Conservation (phyloP, 2,797 vertebrate genomes). For the Eutrigla gurnardus region DNA sequence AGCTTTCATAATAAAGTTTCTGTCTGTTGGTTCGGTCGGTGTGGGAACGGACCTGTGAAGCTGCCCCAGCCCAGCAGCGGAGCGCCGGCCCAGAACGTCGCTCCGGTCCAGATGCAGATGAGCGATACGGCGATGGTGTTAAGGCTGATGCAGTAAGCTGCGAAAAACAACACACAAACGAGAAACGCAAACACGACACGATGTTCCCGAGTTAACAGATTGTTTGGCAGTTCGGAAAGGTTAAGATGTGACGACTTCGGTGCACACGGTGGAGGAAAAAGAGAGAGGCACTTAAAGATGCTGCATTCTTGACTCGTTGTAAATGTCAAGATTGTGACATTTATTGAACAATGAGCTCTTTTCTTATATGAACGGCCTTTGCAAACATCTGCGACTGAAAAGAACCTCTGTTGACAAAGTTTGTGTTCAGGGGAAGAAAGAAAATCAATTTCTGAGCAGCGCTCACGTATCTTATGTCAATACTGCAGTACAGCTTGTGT, state of each 20-base stretch:
- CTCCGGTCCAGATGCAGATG: constrained; percentile 89
- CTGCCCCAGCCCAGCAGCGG: constrained; percentile 93
- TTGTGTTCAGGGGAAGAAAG: constrained; percentile 46
- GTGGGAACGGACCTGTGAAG: constrained; percentile 87
- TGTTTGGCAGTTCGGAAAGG: constrained; percentile 43
- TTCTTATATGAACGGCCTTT: constrained; percentile 63
- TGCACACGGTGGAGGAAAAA: constrained; percentile 52
- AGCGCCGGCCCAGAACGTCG: constrained; percentile 90
- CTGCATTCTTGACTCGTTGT: constrained; percentile 68
- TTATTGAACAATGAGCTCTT: constrained; percentile 77
- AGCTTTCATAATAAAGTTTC: background rate
- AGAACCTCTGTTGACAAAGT: constrained; percentile 67
- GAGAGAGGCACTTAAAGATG: constrained; percentile 52
- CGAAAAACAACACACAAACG: constrained; percentile 42
- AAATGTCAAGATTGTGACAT: constrained; percentile 78
- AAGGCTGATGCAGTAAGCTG: constrained; percentile 88
- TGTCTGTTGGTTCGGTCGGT: background rate
- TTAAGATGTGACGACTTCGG: constrained; percentile 50
- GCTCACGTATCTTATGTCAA: constrained; percentile 34
- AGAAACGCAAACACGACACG: constrained; percentile 7
- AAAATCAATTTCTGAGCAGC: constrained; percentile 33
- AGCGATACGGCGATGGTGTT: constrained; percentile 85
- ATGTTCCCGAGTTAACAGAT: constrained; percentile 3
- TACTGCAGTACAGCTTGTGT: constrained; percentile 16
- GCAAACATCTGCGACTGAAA: constrained; percentile 65